Conservation (phyloP, 2,113 vertebrate species). For the Macrotus californicus region DNA sequence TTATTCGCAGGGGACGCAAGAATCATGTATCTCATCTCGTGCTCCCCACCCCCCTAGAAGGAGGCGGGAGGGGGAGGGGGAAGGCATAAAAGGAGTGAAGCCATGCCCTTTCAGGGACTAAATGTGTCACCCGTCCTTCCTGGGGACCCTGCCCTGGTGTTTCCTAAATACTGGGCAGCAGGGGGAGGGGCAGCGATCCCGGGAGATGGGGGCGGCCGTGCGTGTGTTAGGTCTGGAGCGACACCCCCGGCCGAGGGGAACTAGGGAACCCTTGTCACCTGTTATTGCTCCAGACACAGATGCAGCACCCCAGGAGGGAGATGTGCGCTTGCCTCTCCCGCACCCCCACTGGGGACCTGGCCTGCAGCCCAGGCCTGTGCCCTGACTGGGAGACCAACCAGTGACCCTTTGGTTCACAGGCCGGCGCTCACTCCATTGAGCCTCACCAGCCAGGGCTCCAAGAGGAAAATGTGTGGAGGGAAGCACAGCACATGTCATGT, state of each 20-base stretch:
- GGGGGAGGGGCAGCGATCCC: too few relatives aligned
- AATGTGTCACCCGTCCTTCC: accelerated
- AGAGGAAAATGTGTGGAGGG: too few relatives aligned
- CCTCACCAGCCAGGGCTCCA: too few relatives aligned
- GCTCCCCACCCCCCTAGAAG: not conserved
- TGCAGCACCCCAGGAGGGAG: not conserved
- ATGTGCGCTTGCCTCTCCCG: too few relatives aligned
- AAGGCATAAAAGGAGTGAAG: not conserved
- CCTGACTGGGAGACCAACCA: too few relatives aligned
- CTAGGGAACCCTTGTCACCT: accelerated
- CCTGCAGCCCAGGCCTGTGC: too few relatives aligned
- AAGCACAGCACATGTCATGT: not conserved
- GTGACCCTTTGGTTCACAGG: too few relatives aligned
- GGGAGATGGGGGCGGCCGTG: accelerated
- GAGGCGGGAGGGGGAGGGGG: too few relatives aligned
- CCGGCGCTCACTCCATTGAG: too few relatives aligned
- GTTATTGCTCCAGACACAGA: accelerated
- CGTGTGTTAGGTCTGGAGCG: not conserved
- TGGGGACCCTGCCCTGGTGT: not conserved
- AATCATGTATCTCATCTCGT: accelerated
- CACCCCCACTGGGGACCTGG: too few relatives aligned
- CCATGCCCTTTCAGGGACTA: accelerated
- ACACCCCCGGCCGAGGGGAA: accelerated
- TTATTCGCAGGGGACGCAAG: not conserved
- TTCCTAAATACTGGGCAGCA: not conserved